Evolutionary conservation across 2,888 invertebrate species (phyloP).

Genomic region (Ophion slaviceki): DNA sequence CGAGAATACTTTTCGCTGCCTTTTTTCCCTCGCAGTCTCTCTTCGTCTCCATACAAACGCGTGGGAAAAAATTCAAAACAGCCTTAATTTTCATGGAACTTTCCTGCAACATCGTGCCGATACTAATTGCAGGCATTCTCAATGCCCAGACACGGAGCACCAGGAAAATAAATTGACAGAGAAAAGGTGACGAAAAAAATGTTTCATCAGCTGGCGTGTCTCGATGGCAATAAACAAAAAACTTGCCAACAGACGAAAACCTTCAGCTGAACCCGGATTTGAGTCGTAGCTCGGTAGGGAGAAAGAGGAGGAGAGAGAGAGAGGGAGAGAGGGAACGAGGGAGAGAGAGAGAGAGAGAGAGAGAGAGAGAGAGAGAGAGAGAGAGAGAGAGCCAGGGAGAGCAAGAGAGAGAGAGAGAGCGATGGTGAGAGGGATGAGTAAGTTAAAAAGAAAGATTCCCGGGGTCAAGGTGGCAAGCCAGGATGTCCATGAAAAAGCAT

Average conservation of each 20-base stretch:
- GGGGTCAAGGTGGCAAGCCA: not conserved
- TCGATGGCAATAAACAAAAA: conserved; percentile 26
- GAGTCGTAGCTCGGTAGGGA: conserved; percentile 43
- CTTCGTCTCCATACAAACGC: not conserved
- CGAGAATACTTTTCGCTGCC: not conserved
- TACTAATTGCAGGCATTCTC: conserved; percentile 45
- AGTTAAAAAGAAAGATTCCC: not conserved
- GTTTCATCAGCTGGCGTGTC: conserved; percentile 25
- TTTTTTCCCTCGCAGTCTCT: not conserved
- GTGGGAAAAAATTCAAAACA: not conserved
- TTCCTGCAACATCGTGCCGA: not conserved
- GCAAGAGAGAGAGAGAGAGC: conserved; percentile 43
- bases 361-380: conserved; percentile 23
- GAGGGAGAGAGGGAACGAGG: not conserved
- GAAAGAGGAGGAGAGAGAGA: conserved; percentile 29
- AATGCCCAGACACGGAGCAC: conserved; percentile 72
- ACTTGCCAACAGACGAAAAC: conserved; percentile 31
- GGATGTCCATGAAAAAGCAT: not conserved
- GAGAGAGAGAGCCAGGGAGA: conserved; percentile 35
- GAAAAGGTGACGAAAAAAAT: conserved; percentile 29
- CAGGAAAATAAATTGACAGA: conserved; percentile 44
- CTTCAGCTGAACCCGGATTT: conserved; percentile 58
- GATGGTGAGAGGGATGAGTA: conserved; percentile 25
- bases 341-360: conserved; percentile 47
- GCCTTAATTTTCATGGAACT: not conserved